These are phyloP conservation scores for Hylaeus anthracinus DNA, from an alignment of 1,140 invertebrate genomes.

Conservation along the genomic window DNA sequence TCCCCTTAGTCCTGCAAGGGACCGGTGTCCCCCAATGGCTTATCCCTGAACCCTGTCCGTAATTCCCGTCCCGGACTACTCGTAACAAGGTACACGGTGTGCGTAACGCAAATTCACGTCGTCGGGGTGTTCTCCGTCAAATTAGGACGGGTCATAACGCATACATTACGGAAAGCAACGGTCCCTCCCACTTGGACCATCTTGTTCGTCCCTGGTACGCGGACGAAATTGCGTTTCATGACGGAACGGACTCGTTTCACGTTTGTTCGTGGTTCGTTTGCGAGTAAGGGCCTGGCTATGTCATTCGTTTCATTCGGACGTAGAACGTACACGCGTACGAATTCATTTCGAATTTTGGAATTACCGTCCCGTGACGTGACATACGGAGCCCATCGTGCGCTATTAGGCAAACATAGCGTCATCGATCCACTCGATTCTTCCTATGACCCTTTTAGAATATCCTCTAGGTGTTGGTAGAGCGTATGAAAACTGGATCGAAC, in stretches of 20 bases:
- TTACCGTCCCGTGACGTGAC: no score
- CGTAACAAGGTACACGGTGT: constrained; percentile 42
- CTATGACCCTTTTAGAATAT: no score
- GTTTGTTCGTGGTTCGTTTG: not conserved
- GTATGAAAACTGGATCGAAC: constrained; percentile 4
- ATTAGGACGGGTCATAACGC: constrained; percentile 61
- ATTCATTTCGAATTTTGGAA: no score
- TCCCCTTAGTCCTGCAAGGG: constrained; percentile 25
- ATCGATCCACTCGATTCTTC: no score
- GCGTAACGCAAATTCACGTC: constrained; percentile 64
- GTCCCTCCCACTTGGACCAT: constrained; percentile 37
- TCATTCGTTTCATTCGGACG: not conserved
- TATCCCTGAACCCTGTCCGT: constrained; percentile 27
- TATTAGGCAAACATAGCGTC: no score
- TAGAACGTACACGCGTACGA: no score
- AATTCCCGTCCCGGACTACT: constrained; percentile 18
- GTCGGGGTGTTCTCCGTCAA: constrained; percentile 59
- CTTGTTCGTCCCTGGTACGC: not conserved
- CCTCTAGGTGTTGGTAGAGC: no score
- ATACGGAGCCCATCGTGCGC: no score
- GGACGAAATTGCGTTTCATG: constrained; percentile 7
- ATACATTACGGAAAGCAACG: constrained; percentile 61
- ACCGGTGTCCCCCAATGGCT: constrained; percentile 31
- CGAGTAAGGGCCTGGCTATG: not conserved
- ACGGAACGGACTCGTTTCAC: not conserved